phyloP scores from a whole-genome alignment of 2,113 vertebrate genomes.

The Neolamprologus brichardi region DNA sequence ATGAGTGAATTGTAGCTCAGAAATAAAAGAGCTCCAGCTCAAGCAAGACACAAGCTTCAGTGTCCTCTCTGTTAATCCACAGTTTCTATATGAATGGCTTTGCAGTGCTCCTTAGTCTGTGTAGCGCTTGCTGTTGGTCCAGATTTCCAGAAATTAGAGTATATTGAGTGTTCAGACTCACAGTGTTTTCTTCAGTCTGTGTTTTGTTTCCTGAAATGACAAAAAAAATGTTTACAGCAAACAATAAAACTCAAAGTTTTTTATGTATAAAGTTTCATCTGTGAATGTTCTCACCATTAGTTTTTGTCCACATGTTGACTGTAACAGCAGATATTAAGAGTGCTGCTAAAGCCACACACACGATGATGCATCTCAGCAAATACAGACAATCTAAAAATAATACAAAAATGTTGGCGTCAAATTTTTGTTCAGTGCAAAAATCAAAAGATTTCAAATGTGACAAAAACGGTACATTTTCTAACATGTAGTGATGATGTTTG shows the following conservation, averaged over 20 bases:
- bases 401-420: no score
- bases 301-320: no score
- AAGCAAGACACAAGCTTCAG: accelerated
- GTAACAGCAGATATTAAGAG: no score
- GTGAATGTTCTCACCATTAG: no score
- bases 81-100: not conserved
- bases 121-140: accelerated
- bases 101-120: not conserved
- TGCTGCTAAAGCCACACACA: no score
- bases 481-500: no score
- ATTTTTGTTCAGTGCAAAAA: accelerated
- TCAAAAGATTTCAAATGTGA: no score
- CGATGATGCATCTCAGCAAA: accelerated
- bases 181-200: not conserved
- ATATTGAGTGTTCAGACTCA: not conserved
- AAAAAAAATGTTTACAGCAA: accelerated
- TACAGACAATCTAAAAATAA: no score
- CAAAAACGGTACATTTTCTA: accelerated
- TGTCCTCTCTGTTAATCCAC: accelerated
- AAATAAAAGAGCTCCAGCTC: accelerated
- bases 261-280: no score
- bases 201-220: no score
- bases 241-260: no score
- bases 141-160: not conserved
- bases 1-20: accelerated